Evolutionary conservation across 2,113 vertebrate genomes (phyloP).

Genomic region (Xenopus borealis): DNA sequence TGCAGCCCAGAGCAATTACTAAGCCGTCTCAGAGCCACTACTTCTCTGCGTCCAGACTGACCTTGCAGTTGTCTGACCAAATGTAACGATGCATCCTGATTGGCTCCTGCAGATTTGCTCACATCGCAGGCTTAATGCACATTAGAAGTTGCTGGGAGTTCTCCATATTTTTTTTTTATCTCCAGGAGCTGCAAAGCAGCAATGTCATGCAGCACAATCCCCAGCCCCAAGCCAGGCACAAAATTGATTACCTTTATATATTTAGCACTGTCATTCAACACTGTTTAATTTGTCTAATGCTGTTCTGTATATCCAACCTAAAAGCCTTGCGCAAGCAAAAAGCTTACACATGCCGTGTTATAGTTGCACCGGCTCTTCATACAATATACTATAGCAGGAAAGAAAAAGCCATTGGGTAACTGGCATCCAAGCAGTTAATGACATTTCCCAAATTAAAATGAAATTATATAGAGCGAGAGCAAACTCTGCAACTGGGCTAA

Average conservation of each 20-base stretch:
- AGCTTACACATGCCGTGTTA: not conserved
- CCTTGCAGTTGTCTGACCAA: constrained; percentile 34
- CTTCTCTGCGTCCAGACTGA: constrained; percentile 23
- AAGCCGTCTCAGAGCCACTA: not conserved
- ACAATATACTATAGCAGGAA: too few species aligned
- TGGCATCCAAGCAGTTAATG: too few species aligned
- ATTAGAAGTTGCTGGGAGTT: constrained; percentile 4
- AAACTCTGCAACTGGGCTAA: too few species aligned
- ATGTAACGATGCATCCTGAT: constrained; percentile 6
- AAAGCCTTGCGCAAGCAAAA: constrained; percentile 27
- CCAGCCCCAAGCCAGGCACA: constrained; percentile 17
- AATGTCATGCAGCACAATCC: constrained; percentile 31
- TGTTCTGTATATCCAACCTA: constrained; percentile 23
- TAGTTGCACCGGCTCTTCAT: too few species aligned
- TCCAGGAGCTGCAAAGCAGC: constrained; percentile 23
- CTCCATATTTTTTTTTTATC: not conserved
- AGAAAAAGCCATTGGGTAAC: too few species aligned
- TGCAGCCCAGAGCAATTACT: too few species aligned
- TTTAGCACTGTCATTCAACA: constrained; percentile 39
- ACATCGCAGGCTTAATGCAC: constrained; percentile 25
- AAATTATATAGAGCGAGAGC: too few species aligned
- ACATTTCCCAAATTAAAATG: too few species aligned
- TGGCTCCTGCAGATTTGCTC: constrained; percentile 8
- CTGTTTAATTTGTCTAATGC: constrained; percentile 42
- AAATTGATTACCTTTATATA: constrained; percentile 41